phyloP scores from a whole-genome alignment of 2,888 invertebrate species.

The Yponomeuta sedellus region DNA sequence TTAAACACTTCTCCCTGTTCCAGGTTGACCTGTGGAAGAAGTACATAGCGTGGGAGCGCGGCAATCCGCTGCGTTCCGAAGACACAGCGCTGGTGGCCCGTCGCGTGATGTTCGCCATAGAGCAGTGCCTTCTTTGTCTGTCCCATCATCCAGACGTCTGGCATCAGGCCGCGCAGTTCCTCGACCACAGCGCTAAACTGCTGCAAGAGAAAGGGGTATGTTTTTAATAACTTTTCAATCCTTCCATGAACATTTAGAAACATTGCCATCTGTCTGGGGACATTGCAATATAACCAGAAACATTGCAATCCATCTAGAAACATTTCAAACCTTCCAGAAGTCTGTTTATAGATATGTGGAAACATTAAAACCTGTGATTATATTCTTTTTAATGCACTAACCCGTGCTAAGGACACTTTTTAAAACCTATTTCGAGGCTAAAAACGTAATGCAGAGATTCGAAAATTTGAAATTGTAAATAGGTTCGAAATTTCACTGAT shows the following conservation, averaged over 20 bases:
- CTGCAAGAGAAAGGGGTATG: constrained; percentile 95
- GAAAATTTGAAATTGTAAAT: too few species aligned
- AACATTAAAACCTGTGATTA: too few species aligned
- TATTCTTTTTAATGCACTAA: too few species aligned
- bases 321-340: too few species aligned
- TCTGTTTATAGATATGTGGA: too few species aligned
- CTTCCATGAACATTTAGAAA: background rate
- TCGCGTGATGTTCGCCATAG: constrained; percentile 98
- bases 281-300: too few species aligned
- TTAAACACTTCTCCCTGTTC: background rate
- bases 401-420: too few species aligned
- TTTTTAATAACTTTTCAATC: constrained; percentile 23
- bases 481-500: too few species aligned
- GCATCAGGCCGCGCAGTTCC: constrained; percentile 98
- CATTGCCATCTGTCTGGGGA: too few species aligned
- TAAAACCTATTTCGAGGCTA: too few species aligned
- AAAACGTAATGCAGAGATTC: too few species aligned
- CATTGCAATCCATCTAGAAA: too few species aligned
- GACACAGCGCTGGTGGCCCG: constrained; percentile 95
- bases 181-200: constrained; percentile 95
- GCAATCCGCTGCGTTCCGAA: constrained; percentile 96
- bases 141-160: constrained; percentile 99
- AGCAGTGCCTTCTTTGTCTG: constrained; percentile 86
- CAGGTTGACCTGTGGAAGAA: constrained; percentile 99
- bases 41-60: constrained; percentile 97